These are phyloP conservation scores for Troides aeacus DNA, from an alignment of 2,888 invertebrate species.

Conservation along the genomic window DNA sequence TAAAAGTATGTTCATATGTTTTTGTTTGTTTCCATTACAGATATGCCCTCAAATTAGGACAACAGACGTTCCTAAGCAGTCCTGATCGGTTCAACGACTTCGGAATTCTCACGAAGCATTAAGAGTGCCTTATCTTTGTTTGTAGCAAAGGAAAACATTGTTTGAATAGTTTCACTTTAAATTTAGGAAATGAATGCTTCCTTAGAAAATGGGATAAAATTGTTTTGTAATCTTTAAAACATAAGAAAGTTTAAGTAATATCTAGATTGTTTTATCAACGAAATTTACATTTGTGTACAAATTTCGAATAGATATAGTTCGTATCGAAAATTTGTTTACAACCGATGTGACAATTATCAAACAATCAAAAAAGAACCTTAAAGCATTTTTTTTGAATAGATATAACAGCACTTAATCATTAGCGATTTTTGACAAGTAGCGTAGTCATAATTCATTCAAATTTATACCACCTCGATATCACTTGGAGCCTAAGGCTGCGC, in stretches of 20 bases:
- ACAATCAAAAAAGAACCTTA: too few species aligned
- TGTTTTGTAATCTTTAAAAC: too few species aligned
- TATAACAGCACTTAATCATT: constrained; percentile 1
- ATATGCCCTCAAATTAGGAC: constrained; percentile 24
- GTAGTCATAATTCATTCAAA: constrained; percentile 25
- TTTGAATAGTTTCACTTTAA: constrained; percentile 31
- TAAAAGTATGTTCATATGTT: background rate
- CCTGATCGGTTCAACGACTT: constrained; percentile 33
- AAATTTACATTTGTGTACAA: too few species aligned
- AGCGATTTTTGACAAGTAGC: constrained; percentile 13
- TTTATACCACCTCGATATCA: constrained; percentile 27
- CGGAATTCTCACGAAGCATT: constrained; percentile 34
- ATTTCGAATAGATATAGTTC: too few species aligned
- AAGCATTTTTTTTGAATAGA: too few species aligned
- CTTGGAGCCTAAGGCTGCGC: constrained; percentile 10
- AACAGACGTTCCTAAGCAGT: constrained; percentile 17
- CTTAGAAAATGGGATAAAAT: background rate
- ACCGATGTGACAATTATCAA: too few species aligned
- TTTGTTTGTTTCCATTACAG: constrained; percentile 1
- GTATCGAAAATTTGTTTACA: too few species aligned
- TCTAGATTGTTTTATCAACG: too few species aligned
- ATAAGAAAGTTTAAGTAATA: too few species aligned
- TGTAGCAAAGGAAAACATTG: constrained; percentile 35
- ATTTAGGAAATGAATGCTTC: background rate
- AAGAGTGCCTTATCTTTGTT: constrained; percentile 35